Evolutionary conservation across 2,888 invertebrate species (phyloP).

Genomic region (Stratiomys singularior): DNA sequence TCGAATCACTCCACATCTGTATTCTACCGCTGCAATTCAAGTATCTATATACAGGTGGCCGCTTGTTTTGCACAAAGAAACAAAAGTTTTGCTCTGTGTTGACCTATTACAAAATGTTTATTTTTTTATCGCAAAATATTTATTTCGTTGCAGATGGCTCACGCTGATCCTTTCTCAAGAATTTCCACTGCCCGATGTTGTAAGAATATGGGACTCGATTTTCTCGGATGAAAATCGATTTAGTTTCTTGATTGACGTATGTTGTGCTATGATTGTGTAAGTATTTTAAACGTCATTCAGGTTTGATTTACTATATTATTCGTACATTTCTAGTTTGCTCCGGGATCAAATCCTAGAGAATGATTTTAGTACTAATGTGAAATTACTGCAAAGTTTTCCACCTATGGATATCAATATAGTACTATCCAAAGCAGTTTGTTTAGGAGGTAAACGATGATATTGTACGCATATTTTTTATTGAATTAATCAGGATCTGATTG

Average conservation of each 20-base stretch:
- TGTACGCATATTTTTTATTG: no score
- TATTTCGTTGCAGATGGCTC: conserved; percentile 90
- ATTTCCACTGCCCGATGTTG: conserved; percentile 95
- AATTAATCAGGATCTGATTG: no score
- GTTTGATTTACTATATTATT: no score
- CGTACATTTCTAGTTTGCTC: conserved; percentile 76
- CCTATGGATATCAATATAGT: conserved; percentile 88
- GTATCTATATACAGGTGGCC: no score
- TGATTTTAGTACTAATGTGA: conserved; percentile 95
- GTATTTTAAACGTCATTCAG: conserved; percentile 58
- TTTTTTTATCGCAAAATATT: no score
- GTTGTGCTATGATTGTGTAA: conserved; percentile 98
- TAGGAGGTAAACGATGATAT: conserved; percentile 52
- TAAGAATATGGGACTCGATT: conserved; percentile 96
- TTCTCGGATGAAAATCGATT: conserved; percentile 92
- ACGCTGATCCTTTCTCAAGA: conserved; percentile 96
- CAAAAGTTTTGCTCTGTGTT: no score
- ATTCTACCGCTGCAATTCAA: no score
- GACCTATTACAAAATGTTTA: no score
- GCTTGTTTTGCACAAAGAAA: no score
- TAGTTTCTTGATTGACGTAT: conserved; percentile 89
- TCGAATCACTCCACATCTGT: no score
- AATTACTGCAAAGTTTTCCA: conserved; percentile 92
- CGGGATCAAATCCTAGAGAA: conserved; percentile 83
- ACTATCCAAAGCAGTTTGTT: conserved; percentile 76